Percentiles rank a stretch among this genome's conserved stretches.
Evolutionary conservation across 2,797 vertebrate species (phyloP).

Genomic region (Propithecus deckenii): DNA sequence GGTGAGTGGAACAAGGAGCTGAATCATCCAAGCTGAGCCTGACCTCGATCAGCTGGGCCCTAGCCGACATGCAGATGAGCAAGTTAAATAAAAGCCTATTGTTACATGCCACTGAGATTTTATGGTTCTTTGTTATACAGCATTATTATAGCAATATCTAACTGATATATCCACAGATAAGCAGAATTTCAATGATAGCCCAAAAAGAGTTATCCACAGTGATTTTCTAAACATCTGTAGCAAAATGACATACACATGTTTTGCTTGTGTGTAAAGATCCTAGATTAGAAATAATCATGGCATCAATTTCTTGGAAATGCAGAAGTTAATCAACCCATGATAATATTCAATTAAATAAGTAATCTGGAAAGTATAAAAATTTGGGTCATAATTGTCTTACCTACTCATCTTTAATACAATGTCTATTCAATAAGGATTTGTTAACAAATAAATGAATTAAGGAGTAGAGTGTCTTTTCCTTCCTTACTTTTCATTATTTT

Average conservation of each 20-base stretch:
- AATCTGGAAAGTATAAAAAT: not conserved
- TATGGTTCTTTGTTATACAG: not conserved
- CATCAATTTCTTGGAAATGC: not conserved
- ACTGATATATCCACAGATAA: not conserved
- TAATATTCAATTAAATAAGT: not conserved
- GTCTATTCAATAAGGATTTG: not conserved
- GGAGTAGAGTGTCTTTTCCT: not conserved
- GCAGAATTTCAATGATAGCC: not conserved
- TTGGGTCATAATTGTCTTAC: not conserved
- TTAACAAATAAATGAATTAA: not conserved
- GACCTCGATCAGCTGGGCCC: not conserved
- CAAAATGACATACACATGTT: not conserved
- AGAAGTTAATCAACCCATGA: not conserved
- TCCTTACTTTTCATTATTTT: not conserved
- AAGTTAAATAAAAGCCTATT: not conserved
- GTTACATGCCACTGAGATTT: not conserved
- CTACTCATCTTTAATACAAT: slow-evolving; percentile 4
- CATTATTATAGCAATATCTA: not conserved
- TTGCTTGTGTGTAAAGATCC: not conserved
- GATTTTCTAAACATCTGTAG: not conserved
- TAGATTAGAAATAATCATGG: slow-evolving; percentile 1
- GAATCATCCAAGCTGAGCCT: not conserved
- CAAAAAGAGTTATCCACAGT: not conserved
- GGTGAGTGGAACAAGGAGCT: not conserved
- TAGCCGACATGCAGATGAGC: not conserved